Percentiles rank a stretch among this genome's conserved stretches.
phyloP scores from a whole-genome alignment of 2,113 vertebrate species.

The Myotis yumanensis region DNA sequence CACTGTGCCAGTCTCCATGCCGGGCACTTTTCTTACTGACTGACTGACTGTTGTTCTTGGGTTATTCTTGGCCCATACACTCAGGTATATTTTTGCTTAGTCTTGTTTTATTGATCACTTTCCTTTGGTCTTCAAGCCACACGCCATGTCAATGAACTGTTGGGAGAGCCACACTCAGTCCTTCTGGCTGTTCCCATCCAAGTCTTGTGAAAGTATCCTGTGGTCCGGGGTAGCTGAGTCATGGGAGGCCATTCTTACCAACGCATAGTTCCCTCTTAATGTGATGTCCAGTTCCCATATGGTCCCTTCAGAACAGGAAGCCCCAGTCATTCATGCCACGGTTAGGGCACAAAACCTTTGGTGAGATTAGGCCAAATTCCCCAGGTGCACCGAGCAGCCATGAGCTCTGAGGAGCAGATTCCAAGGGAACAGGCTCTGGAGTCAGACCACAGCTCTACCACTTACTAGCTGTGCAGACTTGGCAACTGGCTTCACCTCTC shows the following conservation, averaged over 20 bases:
- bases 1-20: accelerated
- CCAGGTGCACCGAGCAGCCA: not conserved
- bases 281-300: accelerated
- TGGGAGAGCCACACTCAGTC: not conserved
- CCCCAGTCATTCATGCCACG: not conserved
- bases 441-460: not conserved
- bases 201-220: not conserved
- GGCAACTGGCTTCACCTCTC: not conserved
- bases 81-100: not conserved
- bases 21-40: not conserved
- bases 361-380: not conserved
- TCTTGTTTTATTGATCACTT: not conserved
- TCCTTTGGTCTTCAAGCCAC: not conserved
- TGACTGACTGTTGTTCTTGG: not conserved
- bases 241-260: not conserved
- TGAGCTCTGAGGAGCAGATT: not conserved
- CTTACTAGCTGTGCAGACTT: not conserved
- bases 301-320: not conserved
- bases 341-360: not conserved
- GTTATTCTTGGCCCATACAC: not conserved
- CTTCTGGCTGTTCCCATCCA: not conserved
- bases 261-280: not conserved
- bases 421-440: not conserved
- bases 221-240: not conserved
- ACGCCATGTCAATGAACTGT: not conserved